Percentiles rank a stretch among this genome's conserved stretches.
These are phyloP conservation scores for Caranx melampygus DNA, from an alignment of 2,113 vertebrate genomes.

Conservation along the genomic window DNA sequence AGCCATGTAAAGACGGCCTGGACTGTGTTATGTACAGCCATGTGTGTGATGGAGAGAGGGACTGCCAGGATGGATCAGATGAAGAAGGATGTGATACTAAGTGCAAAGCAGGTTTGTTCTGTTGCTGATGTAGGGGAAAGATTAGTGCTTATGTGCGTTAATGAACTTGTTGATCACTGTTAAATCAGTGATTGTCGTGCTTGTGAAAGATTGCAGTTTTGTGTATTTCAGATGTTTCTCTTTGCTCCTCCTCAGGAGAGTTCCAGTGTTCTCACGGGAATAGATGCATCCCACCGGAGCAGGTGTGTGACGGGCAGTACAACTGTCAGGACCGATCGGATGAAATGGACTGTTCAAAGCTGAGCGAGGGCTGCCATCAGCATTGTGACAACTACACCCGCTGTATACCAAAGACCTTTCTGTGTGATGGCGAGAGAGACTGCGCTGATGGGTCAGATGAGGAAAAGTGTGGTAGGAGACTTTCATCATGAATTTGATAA, in stretches of 20 bases:
- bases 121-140: background rate
- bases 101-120: constrained; percentile 63
- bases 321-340: constrained; percentile 88
- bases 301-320: constrained; percentile 86
- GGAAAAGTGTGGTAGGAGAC: constrained; percentile 79
- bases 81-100: constrained; percentile 61
- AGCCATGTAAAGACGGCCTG: constrained; percentile 78
- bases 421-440: constrained; percentile 88
- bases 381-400: constrained; percentile 84
- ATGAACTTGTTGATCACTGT: background rate
- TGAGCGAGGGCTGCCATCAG: constrained; percentile 80
- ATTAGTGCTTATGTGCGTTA: too few relatives aligned
- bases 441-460: constrained; percentile 88
- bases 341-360: constrained; percentile 82
- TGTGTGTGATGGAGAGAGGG: constrained; percentile 85
- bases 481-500: background rate
- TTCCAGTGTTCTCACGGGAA: constrained; percentile 80
- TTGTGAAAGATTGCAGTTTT: background rate
- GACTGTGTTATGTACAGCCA: constrained; percentile 84
- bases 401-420: constrained; percentile 87
- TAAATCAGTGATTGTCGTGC: background rate
- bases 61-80: constrained; percentile 89
- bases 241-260: constrained; percentile 49
- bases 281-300: constrained; percentile 81
- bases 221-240: background rate